Base-by-base conservation (phyloP, 2,113 vertebrate genomes). In the Salvator merianae region DNA sequence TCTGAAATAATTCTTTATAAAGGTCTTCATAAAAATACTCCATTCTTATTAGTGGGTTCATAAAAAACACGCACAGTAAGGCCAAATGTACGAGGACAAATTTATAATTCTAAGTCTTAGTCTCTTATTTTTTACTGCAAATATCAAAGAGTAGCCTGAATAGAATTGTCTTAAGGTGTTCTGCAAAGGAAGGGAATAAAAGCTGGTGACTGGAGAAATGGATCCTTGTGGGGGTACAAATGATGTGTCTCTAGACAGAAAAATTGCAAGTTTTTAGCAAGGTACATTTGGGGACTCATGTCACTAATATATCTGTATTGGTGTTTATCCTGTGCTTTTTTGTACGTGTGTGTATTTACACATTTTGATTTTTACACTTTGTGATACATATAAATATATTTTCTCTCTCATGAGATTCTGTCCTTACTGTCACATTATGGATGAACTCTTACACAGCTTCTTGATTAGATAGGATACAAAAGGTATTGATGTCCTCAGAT, bases 1-100 rank as follows among this genome's bases (percentile, higher is more conserved):
- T 16, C 43, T 80, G 63, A 63, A 68, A 38, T 32, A 68, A 68
- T 80, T 80, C 63, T 68, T 80, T 32, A 80, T 80, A 80, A 68
- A 80, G 40, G 63, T 80, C 72, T 76, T 83, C 40, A 76, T 83
- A 83, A 83, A 76, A 76, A 75, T 65, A 76, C 32, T 83, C n/a
- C 66, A 30, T 76, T 83, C 62, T 63, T 68, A 76, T 36, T 24
- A 76, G 40, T 53, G 72, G 32, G 38, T 76, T 70, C 16, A 66
- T 75, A 63, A 66, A 74, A 66, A 66, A 53, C 30, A 76, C n/a
- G n/a, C 66, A 26, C n/a, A 53, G 32, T 28, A 28, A 76, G 26
- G 36, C n/a, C 62, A 83, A 66, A 74, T 74, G 59, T 65, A 38
- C 40, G 70, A 65, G 6, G 32, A 63, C 32, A 32, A 50, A 83